phyloP scores from a whole-genome alignment of 1,140 invertebrate genomes.

The Tachypleus tridentatus region DNA sequence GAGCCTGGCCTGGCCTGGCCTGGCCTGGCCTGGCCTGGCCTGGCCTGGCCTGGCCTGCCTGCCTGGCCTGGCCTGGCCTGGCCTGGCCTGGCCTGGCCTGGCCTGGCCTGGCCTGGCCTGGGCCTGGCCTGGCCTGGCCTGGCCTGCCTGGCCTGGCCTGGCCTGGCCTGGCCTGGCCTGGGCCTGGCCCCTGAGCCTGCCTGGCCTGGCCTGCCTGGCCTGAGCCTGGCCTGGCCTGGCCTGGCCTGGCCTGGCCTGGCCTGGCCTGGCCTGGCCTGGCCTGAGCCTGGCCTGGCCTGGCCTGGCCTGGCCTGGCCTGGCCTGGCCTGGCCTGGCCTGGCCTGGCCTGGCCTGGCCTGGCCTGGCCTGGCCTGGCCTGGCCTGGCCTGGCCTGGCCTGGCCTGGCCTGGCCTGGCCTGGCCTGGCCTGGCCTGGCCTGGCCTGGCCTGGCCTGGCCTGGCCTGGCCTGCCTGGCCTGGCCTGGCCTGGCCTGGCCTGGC shows the following conservation, averaged over 20 bases:
- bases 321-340: conserved; percentile 26
- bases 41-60: conserved; percentile 25
- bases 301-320: conserved; percentile 24
- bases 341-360: conserved; percentile 26
- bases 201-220: conserved; percentile 26
- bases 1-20: conserved; percentile 24
- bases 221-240: conserved; percentile 23
- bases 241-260: conserved; percentile 26
- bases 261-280: conserved; percentile 25
- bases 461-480: no score
- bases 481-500: conserved; percentile 26
- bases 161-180: conserved; percentile 22
- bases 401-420: conserved; percentile 22
- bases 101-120: conserved; percentile 24
- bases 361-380: conserved; percentile 22
- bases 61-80: conserved; percentile 23
- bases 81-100: conserved; percentile 23
- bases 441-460: conserved; percentile 17
- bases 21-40: conserved; percentile 24
- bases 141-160: no score
- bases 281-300: conserved; percentile 21
- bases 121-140: conserved; percentile 19
- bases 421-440: conserved; percentile 20
- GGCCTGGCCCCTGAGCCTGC: no score
- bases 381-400: conserved; percentile 25